A percentile compares a stretch with the other conserved stretches of the same genome.
These are phyloP conservation scores for Aphelenchoides avenae DNA, from an alignment of 1,140 invertebrate species.

Conservation along the genomic window DNA sequence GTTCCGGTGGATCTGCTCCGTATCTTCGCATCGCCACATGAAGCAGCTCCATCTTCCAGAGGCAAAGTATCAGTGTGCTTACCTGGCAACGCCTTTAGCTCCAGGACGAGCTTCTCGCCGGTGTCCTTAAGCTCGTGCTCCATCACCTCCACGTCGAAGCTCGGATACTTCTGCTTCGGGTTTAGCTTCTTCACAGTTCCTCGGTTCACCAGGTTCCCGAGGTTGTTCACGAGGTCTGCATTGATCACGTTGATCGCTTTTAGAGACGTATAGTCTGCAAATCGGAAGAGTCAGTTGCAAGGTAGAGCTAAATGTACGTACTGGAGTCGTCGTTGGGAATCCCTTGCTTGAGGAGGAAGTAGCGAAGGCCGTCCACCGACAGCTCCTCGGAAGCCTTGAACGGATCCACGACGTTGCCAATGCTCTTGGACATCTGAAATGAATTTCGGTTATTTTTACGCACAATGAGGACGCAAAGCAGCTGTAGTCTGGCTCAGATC, in stretches of 20 bases:
- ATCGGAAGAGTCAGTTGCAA: no score
- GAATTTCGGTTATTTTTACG: no score
- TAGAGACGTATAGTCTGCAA: conserved; percentile 81
- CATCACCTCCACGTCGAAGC: conserved; percentile 62
- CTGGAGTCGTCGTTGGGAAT: conserved; percentile 82
- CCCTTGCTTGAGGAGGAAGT: conserved; percentile 83
- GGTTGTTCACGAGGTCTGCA: conserved; percentile 81
- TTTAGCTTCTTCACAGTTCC: conserved; percentile 74
- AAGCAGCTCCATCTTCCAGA: no score
- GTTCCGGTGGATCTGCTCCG: no score
- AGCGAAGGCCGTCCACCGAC: conserved; percentile 74
- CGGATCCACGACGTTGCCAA: conserved; percentile 83
- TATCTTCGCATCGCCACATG: no score
- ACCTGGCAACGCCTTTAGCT: conserved; percentile 66
- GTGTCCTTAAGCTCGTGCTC: conserved; percentile 56
- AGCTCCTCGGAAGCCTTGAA: conserved; percentile 64
- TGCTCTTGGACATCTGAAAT: conserved; percentile 90
- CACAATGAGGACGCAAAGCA: no score
- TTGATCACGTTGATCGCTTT: conserved; percentile 77
- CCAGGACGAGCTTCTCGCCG: conserved; percentile 65
- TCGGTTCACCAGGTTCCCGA: conserved; percentile 83
- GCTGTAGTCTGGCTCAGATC: no score
- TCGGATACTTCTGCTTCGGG: conserved; percentile 71
- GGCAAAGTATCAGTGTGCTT: no score
- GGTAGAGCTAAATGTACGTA: no score